phyloP scores from a whole-genome alignment of 2,113 vertebrate species.

The Macquaria australasica region DNA sequence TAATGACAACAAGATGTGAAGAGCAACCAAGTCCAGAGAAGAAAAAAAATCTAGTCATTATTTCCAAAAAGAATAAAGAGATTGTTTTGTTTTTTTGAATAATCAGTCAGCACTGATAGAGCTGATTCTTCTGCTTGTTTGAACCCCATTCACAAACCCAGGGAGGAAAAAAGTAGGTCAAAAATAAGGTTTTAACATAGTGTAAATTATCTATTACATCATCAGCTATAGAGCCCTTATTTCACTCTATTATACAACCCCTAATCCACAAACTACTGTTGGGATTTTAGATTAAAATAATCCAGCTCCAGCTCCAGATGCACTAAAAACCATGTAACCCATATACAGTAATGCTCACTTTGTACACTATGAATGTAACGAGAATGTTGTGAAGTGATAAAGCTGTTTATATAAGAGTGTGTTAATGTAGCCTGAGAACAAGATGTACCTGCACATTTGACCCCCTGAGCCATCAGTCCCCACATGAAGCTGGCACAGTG shows the following conservation, averaged over 20 bases:
- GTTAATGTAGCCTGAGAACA: not conserved
- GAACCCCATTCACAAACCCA: conserved; percentile 14
- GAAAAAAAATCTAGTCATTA: not conserved
- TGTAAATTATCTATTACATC: conserved; percentile 58
- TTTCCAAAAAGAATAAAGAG: not conserved
- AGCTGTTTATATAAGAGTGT: conserved; percentile 39
- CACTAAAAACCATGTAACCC: conserved; percentile 72
- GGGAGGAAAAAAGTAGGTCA: conserved; percentile 41
- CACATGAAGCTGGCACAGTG: conserved; percentile 99
- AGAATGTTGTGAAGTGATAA: not conserved
- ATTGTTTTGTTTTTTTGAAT: not conserved
- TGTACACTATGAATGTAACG: not conserved
- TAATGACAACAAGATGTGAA: conserved; percentile 17
- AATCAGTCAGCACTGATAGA: not conserved
- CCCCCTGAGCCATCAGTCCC: conserved; percentile 99
- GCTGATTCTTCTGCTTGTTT: not conserved
- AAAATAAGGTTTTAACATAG: conserved; percentile 2
- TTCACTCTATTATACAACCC: conserved; percentile 67
- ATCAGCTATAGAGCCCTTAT: conserved; percentile 11
- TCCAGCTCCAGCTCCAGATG: conserved; percentile 72
- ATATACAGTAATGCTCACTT: conserved; percentile 58
- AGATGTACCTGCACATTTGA: conserved; percentile 95
- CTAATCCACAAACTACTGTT: conserved; percentile 73
- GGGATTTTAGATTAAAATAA: conserved; percentile 74
- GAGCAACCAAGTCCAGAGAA: not conserved